Evolutionary conservation across 2,797 vertebrate species (phyloP).

Genomic region (Etheostoma perlongum): DNA sequence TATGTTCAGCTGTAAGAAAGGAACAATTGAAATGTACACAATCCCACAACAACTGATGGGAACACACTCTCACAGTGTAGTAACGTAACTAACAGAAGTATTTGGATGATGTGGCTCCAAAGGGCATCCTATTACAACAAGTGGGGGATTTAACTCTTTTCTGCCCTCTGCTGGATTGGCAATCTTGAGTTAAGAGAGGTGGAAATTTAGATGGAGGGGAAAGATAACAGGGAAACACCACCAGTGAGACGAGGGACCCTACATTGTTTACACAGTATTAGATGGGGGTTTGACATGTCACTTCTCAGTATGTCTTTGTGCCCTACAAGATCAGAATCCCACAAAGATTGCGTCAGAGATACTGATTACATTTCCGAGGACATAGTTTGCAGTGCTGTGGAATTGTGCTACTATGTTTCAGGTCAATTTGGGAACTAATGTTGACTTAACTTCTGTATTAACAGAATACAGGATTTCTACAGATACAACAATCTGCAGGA

Average conservation of each 20-base stretch:
- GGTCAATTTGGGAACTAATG: neutral
- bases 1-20: neutral
- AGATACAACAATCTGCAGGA: neutral
- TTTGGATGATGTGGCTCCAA: conserved; percentile 2
- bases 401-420: too few species aligned
- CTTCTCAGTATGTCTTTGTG: neutral
- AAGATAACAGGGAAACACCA: neutral
- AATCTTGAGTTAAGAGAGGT: conserved; percentile 14
- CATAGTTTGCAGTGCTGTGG: neutral
- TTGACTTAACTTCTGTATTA: neutral
- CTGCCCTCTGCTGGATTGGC: conserved; percentile 81
- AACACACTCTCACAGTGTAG: neutral
- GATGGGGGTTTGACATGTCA: neutral
- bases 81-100: neutral
- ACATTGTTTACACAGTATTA: neutral
- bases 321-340: neutral
- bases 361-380: too few species aligned
- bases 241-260: neutral
- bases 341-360: neutral
- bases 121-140: conserved; percentile 38
- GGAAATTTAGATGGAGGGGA: neutral
- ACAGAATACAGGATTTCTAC: neutral
- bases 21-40: neutral
- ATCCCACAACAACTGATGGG: neutral
- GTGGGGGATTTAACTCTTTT: conserved; percentile 62